Evolutionary conservation across 2,797 vertebrate species (phyloP), one percentile per base, ranked within the genome.

Genomic region (Pterois miles): DNA sequence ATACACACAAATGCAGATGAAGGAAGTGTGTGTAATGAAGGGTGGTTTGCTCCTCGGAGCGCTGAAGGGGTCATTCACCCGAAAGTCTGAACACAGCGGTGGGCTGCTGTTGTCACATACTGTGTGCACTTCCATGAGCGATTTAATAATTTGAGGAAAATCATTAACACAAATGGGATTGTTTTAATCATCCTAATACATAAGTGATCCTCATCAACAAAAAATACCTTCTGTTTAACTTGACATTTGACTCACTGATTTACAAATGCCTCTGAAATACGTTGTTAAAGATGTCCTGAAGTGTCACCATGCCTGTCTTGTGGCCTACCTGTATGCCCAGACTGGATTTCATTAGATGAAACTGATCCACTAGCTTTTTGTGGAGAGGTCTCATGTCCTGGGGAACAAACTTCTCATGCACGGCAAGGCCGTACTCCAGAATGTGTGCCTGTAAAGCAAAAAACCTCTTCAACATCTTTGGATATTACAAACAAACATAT

Each of bases 351-450:
- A 99, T 99, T 77, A 99, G 95, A 74, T 98, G 98, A 89, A 99
- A 99, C 92, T 99, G 98, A 93, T 99, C 98, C 76, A 99, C 97
- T 70, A 99, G 89, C 86, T 99, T 99, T 94, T 99, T 99, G 89
- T 99, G 98, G 54, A 99, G 94, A 0, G 98, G 98, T 46, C 97
- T 96, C 98, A 99, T 99, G 89, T 99, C 98, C 87, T 98, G 98
- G 2, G 98, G 98, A 6, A 99, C 98, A 78, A 97, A 97, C 89
- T 99, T 99, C 89, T 99, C 98, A 0, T 99, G 98, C 59, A 99
- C 98, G 0, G 97, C 95, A 64, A 99, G 95, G 33, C 98, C 97
- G 54, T 97, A 99, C 90, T 99, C 98, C 88, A 99, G 93, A 83
- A 99, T 99, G 77, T 99, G 98, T 2, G 98, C 98, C 98, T 99